Conservation (phyloP, 2,888 invertebrate genomes). For the Latrodectus elegans region DNA sequence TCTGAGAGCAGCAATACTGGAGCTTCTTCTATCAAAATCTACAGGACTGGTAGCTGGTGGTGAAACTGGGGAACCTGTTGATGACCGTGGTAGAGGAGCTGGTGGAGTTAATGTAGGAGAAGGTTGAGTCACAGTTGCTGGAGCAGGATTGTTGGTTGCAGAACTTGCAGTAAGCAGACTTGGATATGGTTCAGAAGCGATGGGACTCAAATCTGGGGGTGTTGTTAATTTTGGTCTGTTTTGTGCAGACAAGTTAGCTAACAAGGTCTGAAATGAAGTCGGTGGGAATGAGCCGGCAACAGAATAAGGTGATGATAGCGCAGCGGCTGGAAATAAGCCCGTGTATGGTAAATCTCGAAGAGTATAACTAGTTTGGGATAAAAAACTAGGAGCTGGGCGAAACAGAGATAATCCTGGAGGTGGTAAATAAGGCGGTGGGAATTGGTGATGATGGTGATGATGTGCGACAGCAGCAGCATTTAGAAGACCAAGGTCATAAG, state of each 20-base stretch:
- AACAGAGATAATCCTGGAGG: conserved; percentile 60
- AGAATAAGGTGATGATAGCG: conserved; percentile 58
- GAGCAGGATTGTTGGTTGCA: conserved; percentile 33
- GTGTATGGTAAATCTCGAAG: conserved; percentile 62
- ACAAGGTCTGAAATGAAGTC: conserved; percentile 86
- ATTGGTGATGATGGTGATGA: conserved; percentile 55
- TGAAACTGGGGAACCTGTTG: conserved; percentile 52
- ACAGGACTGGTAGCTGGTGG: conserved; percentile 49
- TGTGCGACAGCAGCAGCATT: conserved; percentile 48
- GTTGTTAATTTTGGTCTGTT: conserved; percentile 60
- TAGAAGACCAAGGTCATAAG: conserved; percentile 52
- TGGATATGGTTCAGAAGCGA: conserved; percentile 28
- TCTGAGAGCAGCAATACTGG: conserved; percentile 89
- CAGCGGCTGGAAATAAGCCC: conserved; percentile 49
- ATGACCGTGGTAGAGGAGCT: conserved; percentile 39
- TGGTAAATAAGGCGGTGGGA: conserved; percentile 62
- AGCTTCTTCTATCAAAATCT: conserved; percentile 74
- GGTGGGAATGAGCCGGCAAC: conserved; percentile 70
- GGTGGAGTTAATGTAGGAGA: conserved; percentile 49
- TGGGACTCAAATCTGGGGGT: conserved; percentile 59
- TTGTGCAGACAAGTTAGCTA: conserved; percentile 83
- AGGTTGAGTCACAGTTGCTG: conserved; percentile 58
- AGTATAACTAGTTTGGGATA: conserved; percentile 54
- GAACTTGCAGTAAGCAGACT: conserved; percentile 20
- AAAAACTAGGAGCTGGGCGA: conserved; percentile 49